These are phyloP conservation scores for Anthoscopus minutus DNA, from an alignment of 2,113 vertebrate species.

Conservation along the genomic window DNA sequence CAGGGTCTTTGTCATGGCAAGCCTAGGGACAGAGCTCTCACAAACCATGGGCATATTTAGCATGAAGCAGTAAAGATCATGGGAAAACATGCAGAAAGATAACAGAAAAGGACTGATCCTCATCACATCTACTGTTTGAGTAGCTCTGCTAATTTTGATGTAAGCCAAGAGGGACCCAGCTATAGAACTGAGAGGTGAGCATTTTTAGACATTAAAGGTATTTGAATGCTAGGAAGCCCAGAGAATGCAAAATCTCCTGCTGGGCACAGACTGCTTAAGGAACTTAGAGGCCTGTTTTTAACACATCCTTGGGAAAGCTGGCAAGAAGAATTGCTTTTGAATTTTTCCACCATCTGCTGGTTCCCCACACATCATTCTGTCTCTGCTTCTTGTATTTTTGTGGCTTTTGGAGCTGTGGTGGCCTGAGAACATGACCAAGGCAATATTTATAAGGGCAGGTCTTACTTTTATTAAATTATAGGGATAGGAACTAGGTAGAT, in stretches of 20 bases:
- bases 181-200: not conserved
- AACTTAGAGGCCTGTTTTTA: not conserved
- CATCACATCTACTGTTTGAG: not conserved
- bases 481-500: not conserved
- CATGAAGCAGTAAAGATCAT: not conserved
- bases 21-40: slow-evolving; percentile 20
- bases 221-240: not conserved
- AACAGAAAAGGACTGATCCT: not conserved
- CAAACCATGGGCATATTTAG: not conserved
- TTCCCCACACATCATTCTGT: not conserved
- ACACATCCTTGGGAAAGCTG: not conserved
- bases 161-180: not conserved
- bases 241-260: not conserved
- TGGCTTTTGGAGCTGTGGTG: not conserved
- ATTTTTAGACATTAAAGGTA: not conserved
- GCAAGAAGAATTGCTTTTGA: not conserved
- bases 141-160: not conserved
- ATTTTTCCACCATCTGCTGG: not conserved
- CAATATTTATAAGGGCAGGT: not conserved
- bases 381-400: not conserved
- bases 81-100: not conserved
- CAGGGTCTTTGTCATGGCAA: not conserved
- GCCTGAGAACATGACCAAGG: not conserved
- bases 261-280: not conserved
- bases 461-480: not conserved